Evolutionary conservation across 2,888 invertebrate species (phyloP).

Genomic region (Drosophila acutilabella): DNA sequence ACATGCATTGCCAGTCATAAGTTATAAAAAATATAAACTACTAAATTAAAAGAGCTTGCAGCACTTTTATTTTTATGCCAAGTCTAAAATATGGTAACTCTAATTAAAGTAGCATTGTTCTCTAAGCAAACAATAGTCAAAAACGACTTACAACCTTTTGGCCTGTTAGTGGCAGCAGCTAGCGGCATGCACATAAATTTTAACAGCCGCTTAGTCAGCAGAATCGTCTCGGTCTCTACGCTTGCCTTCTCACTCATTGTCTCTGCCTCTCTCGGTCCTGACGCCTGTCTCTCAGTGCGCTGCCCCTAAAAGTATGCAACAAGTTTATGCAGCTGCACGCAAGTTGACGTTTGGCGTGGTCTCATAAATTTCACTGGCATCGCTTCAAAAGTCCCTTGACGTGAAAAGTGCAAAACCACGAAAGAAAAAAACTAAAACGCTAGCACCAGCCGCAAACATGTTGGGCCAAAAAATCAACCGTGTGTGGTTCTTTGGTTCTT

Average conservation of each 20-base stretch:
- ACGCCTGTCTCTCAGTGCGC: neutral
- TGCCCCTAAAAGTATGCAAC: slow-evolving; percentile 60
- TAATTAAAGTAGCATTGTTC: neutral
- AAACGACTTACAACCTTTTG: slow-evolving; percentile 12
- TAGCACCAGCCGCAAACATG: slow-evolving; percentile 44
- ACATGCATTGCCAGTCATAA: too few relatives aligned
- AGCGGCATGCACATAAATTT: slow-evolving; percentile 5
- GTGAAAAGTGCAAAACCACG: slow-evolving; percentile 36
- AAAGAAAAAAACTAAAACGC: slow-evolving; percentile 18
- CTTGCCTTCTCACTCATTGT: neutral
- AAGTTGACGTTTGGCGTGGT: slow-evolving; percentile 56
- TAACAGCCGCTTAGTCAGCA: slow-evolving; percentile 25
- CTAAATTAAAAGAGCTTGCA: too few relatives aligned
- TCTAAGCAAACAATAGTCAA: neutral
- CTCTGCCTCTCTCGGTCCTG: neutral
- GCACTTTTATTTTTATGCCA: neutral
- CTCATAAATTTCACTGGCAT: slow-evolving; percentile 73
- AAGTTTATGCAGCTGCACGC: slow-evolving; percentile 77
- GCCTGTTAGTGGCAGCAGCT: slow-evolving; percentile 7
- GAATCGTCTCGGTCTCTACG: neutral
- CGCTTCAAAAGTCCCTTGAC: slow-evolving; percentile 31
- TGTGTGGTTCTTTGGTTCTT: slow-evolving; percentile 1
- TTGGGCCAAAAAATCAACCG: slow-evolving; percentile 22
- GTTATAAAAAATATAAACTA: too few relatives aligned
- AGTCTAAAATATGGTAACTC: neutral